Percentiles rank a stretch among this genome's conserved stretches.
Conservation (phyloP, 1,140 invertebrate genomes). For the Lucilia cuprina region DNA sequence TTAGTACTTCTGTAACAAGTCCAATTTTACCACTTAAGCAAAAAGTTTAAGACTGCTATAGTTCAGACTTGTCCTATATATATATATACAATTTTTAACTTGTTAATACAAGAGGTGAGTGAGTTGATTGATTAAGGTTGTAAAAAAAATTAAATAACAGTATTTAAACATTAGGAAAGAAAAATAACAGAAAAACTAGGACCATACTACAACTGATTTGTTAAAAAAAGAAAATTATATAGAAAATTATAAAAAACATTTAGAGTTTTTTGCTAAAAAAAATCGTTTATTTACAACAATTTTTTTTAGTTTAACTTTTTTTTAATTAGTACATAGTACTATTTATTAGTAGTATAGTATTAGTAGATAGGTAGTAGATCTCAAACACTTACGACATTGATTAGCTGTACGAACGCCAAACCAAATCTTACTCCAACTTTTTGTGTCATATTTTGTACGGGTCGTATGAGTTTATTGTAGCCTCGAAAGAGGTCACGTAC, state of each 20-base stretch:
- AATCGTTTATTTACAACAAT: not conserved
- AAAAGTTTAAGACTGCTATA: not conserved
- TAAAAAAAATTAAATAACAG: not conserved
- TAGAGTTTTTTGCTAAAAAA: not conserved
- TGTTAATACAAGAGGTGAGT: not conserved
- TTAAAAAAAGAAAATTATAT: not conserved
- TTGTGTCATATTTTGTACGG: slow-evolving; percentile 96
- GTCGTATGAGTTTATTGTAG: slow-evolving; percentile 98
- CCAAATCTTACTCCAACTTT: slow-evolving; percentile 96
- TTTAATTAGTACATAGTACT: not conserved
- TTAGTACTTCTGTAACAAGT: no score
- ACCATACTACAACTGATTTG: not conserved
- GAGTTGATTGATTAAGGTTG: not conserved
- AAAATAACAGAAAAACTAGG: not conserved
- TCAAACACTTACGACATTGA: slow-evolving; percentile 91
- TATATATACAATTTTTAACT: not conserved
- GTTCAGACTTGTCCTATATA: not conserved
- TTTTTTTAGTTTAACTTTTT: not conserved
- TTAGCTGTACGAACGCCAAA: slow-evolving; percentile 97
- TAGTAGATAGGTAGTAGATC: slow-evolving; percentile 36
- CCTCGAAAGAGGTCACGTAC: slow-evolving; percentile 96
- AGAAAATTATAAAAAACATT: not conserved
- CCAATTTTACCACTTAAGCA: not conserved
- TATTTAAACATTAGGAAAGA: not conserved
- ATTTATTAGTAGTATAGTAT: not conserved